Evolutionary conservation across 2,888 invertebrate genomes (phyloP), one percentile per base, ranked within the genome.

Genomic region (Allophyes oxyacanthae): DNA sequence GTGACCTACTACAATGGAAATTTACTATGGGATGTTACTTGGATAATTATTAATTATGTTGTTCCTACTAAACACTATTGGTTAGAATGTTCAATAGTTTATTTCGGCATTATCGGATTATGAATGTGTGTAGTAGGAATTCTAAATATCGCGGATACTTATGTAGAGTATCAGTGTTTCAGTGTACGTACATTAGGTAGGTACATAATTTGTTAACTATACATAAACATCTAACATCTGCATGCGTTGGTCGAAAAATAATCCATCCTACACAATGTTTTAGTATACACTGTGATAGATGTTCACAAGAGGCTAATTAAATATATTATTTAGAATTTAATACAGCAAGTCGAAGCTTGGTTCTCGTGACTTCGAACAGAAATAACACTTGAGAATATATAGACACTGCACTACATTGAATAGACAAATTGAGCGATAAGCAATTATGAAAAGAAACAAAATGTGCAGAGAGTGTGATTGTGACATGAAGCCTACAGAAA

Each of bases 361-460:
- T 75, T 81, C 68, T 82, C 64, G 64, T 72, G 64, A 70, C 78
- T 82, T 81, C 80, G 70, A 78, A 82, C 79, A 75, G 56, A 70
- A 56, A 60, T 57, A 67, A 77, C 65, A 74, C 61, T 75, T 75
- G 58, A 76, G 64, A 77, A 71, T 75, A 78, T 42, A 82, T 79
- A 83, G 80, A 85, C 82, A 89, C 81, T 80, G 76, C 78, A 86
- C 88, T 90, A 90, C 89, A 88, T 82, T 79, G 65, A 85, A 83
- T 78, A 84, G 69, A 84, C 75, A 85, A 83, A 82, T 82, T 84
- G 82, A 88, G 90, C 89, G 72, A 71, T 72, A 91, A 92, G 91
- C 91, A 84, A 82, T 65, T 68, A 77, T 52, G 52, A 62, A 72
- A 74, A 75, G 58, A 72, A 82, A 83, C 44, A 82, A 82, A 82